A percentile compares a stretch with the other conserved stretches of the same genome.
Conservation (phyloP, 2,888 invertebrate species). For the Oegoconia quadripuncta region DNA sequence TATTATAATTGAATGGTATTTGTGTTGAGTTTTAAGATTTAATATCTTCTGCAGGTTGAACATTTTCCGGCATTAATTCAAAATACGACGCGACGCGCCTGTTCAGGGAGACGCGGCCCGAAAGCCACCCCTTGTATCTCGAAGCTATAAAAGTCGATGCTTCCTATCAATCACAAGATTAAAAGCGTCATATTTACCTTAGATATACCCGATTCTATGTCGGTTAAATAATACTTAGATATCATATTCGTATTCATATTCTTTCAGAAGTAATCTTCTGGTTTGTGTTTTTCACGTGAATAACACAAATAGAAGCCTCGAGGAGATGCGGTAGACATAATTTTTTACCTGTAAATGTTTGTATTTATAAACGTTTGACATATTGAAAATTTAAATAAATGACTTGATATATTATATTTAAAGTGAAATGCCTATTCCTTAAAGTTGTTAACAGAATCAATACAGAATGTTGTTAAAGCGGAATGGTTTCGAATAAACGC, state of each 20-base stretch:
- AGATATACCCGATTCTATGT: neutral
- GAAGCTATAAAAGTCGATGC: constrained; percentile 10
- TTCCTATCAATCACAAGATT: constrained; percentile 24
- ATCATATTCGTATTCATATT: neutral
- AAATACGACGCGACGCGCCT: neutral
- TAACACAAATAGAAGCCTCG: neutral
- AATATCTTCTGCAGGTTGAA: too few species aligned
- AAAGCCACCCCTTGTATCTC: constrained; percentile 1
- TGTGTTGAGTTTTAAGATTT: too few species aligned
- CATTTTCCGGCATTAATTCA: neutral
- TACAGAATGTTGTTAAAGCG: too few species aligned
- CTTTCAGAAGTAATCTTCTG: neutral
- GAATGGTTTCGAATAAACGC: too few species aligned
- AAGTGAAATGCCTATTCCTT: too few species aligned
- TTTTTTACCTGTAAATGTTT: too few species aligned
- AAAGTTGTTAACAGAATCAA: too few species aligned
- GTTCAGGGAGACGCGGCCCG: neutral
- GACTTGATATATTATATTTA: too few species aligned
- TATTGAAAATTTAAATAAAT: too few species aligned
- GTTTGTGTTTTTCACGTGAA: neutral
- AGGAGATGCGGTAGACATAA: too few species aligned
- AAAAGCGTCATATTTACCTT: constrained; percentile 16
- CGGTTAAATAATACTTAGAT: neutral
- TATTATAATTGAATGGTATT: too few species aligned
- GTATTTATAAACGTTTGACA: too few species aligned